These are phyloP conservation scores for Pyrrhosoma nymphula DNA, from an alignment of 2,888 invertebrate species.

Conservation along the genomic window DNA sequence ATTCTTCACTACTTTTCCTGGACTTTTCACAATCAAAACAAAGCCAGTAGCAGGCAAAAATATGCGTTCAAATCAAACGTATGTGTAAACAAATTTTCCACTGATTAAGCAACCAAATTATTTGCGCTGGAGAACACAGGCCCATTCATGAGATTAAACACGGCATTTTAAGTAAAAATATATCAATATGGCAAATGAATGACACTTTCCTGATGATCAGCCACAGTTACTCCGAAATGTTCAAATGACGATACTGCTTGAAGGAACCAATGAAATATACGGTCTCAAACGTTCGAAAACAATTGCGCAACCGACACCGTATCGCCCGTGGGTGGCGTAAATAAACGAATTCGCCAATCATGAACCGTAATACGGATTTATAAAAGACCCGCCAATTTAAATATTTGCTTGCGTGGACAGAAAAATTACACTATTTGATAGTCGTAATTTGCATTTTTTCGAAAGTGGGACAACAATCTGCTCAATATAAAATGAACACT, in stretches of 20 bases:
- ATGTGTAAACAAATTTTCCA: neutral
- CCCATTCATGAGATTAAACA: neutral
- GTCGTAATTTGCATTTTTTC: too few relatives aligned
- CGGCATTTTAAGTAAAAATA: neutral
- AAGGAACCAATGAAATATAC: conserved; percentile 28
- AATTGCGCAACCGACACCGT: conserved; percentile 38
- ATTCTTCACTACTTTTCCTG: neutral
- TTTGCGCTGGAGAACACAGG: neutral
- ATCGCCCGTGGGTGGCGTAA: neutral
- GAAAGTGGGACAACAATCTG: too few relatives aligned
- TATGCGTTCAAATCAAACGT: neutral
- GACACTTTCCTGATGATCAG: conserved; percentile 16
- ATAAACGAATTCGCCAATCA: neutral
- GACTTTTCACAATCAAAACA: neutral
- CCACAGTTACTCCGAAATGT: conserved; percentile 59
- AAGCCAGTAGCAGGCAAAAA: neutral
- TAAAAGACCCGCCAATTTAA: neutral
- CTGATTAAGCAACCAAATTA: neutral
- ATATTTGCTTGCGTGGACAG: neutral
- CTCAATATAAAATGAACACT: too few relatives aligned
- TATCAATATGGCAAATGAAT: neutral
- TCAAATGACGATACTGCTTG: conserved; percentile 56
- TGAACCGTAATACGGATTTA: neutral
- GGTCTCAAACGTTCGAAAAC: conserved; percentile 23
- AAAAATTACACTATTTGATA: too few relatives aligned